A percentile compares a stretch with the other conserved stretches of the same genome.
phyloP scores from a whole-genome alignment of 2,888 invertebrate genomes.

The Spodoptera littoralis region DNA sequence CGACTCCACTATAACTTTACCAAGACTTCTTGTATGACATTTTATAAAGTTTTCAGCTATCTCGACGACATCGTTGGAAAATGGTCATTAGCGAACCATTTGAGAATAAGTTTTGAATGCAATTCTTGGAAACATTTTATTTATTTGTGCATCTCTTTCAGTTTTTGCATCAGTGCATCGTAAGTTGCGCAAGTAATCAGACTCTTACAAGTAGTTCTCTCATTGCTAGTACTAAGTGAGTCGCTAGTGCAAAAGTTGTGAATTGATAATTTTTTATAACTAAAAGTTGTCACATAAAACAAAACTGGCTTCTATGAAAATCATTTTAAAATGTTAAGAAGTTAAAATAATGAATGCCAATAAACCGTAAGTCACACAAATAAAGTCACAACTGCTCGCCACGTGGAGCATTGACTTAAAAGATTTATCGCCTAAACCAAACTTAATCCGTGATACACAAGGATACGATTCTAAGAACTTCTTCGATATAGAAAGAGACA shows the following conservation, averaged over 20 bases:
- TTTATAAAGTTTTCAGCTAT: conserved; percentile 57
- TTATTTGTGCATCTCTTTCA: conserved; percentile 27
- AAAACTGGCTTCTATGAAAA: neutral
- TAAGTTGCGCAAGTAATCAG: conserved; percentile 16
- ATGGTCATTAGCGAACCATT: conserved; percentile 35
- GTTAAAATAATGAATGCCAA: too few relatives aligned
- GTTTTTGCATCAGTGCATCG: conserved; percentile 11
- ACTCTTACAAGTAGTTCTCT: conserved; percentile 9
- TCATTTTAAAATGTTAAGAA: too few relatives aligned
- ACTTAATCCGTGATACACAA: conserved; percentile 2
- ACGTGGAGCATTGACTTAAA: neutral
- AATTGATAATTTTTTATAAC: neutral
- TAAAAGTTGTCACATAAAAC: neutral
- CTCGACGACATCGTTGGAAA: conserved; percentile 40
- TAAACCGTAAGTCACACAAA: too few relatives aligned
- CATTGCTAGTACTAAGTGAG: neutral
- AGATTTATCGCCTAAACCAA: conserved; percentile 3
- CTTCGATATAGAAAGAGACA: conserved; percentile 27
- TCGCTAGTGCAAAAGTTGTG: neutral
- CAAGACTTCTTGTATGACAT: conserved; percentile 41
- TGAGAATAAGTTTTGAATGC: conserved; percentile 30
- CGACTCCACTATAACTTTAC: conserved; percentile 48
- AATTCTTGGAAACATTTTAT: conserved; percentile 35
- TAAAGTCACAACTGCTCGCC: neutral
- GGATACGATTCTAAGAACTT: conserved; percentile 25